Evolutionary conservation across 2,888 invertebrate species (phyloP).

Genomic region (Euplagia quadripunctaria): DNA sequence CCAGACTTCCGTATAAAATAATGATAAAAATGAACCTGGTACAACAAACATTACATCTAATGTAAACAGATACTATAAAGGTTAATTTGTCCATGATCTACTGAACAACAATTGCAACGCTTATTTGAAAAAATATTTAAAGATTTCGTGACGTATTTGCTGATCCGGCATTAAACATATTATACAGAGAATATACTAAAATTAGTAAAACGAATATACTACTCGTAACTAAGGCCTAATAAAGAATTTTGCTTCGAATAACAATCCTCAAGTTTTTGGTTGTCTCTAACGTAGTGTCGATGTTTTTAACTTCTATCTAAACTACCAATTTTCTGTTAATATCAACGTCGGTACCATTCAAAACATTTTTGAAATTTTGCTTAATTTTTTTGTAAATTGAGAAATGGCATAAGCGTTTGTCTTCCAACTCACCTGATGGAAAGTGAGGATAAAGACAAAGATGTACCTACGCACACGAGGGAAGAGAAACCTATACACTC

Average conservation of each 20-base stretch:
- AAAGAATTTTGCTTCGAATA: background rate
- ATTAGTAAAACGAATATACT: constrained; percentile 17
- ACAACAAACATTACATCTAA: constrained; percentile 8
- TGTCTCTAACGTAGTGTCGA: background rate
- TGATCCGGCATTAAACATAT: constrained; percentile 14
- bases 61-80: constrained; percentile 19
- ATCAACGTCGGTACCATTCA: background rate
- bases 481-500: no score
- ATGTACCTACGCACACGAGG: no score
- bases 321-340: background rate
- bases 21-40: constrained; percentile 6
- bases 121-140: constrained; percentile 27
- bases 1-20: constrained; percentile 10
- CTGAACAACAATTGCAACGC: constrained; percentile 21
- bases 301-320: background rate
- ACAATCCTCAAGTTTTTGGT: background rate
- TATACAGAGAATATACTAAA: constrained; percentile 21
- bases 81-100: constrained; percentile 17
- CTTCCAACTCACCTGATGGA: no score
- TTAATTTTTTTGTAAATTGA: no score
- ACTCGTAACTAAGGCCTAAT: no score
- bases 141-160: constrained; percentile 20
- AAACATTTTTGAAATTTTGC: no score
- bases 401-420: no score
- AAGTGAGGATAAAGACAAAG: no score